Evolutionary conservation across 2,888 invertebrate genomes (phyloP), one percentile per base, ranked within the genome.

Genomic region (Dryobotodes eremita): DNA sequence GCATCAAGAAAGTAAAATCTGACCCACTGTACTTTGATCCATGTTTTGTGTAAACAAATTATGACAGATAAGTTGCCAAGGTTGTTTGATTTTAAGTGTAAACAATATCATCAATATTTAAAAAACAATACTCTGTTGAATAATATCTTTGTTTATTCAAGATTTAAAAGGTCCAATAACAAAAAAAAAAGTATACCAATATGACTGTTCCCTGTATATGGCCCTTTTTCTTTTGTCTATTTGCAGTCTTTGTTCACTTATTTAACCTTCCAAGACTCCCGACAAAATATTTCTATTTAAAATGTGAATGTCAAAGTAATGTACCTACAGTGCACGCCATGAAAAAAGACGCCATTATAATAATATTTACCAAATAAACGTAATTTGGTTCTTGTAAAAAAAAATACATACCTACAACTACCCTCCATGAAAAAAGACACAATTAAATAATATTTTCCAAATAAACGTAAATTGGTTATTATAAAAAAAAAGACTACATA

Each of bases 11-110:
- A 13, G 13, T 65, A 42, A n/a, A 61, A 48, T 53, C 23, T 76
- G 20, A 23, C 50, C 48, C n/a, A 57, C 0, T 64, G 23, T 48
- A 85, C 69, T 84, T 62, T 74, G 82, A 15, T 26, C 53, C 20
- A 53, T 48, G 8, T 57, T 82, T 69, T 64, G 46, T 64, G 31
- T 46, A 62, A 80, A 71, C 57, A 72, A 77, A 83, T 59, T 31
- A 23, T 36, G 31, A 71, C 66, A 80, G 46, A 69, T 61, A 26
- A 75, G 15, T 48, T n/a, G 31, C 53, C 57, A 69, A 85, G 46
- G 57, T 80, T 79, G 42, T 59, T 69, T 31, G 36, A 62, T 61
- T 61, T 31, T 15, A 66, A 42, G 20, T 55, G 36, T 68, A n/a
- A 57, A 66, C 61, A 81, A 62, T 50, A 73, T 55, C 48, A 61